phyloP scores from a whole-genome alignment of 2,113 vertebrate genomes.

The Coregonus clupeaformis region DNA sequence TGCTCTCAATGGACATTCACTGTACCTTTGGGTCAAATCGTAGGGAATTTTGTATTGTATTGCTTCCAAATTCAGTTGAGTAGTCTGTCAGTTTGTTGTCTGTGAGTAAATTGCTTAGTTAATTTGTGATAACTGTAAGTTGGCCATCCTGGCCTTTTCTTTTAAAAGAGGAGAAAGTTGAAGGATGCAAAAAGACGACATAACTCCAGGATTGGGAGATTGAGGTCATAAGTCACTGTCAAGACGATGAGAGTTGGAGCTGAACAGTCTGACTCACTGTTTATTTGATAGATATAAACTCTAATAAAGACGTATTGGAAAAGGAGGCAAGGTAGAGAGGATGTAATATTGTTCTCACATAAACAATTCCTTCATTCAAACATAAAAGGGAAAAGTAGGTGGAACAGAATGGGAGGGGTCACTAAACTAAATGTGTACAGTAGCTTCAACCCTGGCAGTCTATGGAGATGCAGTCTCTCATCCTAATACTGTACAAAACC shows the following conservation, averaged over 20 bases:
- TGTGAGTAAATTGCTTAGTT: conserved; percentile 38
- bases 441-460: background rate
- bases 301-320: background rate
- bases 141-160: conserved; percentile 52
- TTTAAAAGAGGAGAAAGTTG: conserved; percentile 34
- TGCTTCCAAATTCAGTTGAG: conserved; percentile 59
- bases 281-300: background rate
- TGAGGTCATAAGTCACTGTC: background rate
- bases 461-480: conserved; percentile 18
- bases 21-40: conserved; percentile 46
- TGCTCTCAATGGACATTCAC: conserved; percentile 47
- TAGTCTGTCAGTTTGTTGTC: conserved; percentile 54
- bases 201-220: conserved; percentile 35
- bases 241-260: background rate
- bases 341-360: background rate
- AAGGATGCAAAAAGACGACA: conserved; percentile 38
- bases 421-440: background rate
- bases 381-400: conserved; percentile 6
- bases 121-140: conserved; percentile 63
- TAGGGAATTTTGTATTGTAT: conserved; percentile 46
- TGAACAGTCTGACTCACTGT: background rate
- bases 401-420: background rate
- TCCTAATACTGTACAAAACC: conserved; percentile 39
- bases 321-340: background rate
- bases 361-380: conserved; percentile 9